A percentile compares a stretch with the other conserved stretches of the same genome.
Evolutionary conservation across 1,140 invertebrate genomes (phyloP).

Genomic region (Arion vulgaris): DNA sequence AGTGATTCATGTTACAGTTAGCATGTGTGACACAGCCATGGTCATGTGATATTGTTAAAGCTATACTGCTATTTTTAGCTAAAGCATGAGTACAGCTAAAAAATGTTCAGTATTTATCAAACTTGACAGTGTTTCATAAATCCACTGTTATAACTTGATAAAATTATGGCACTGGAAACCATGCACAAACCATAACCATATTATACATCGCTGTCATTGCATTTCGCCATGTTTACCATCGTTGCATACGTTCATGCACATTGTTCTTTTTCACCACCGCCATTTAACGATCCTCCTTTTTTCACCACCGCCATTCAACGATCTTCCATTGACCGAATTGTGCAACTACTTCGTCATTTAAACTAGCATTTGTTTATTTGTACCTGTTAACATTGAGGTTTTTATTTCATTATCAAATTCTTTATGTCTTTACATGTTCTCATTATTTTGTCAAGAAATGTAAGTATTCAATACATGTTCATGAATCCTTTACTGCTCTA

Average conservation of each 20-base stretch:
- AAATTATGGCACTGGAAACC: neutral
- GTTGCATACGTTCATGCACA: neutral
- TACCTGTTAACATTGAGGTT: neutral
- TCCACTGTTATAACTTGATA: too few relatives aligned
- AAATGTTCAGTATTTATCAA: too few relatives aligned
- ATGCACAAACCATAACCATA: neutral
- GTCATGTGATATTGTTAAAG: too few relatives aligned
- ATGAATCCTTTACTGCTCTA: too few relatives aligned
- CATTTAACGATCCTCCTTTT: neutral
- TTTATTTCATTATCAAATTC: neutral
- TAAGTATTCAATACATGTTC: too few relatives aligned
- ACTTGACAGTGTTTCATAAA: too few relatives aligned
- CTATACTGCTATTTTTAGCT: too few relatives aligned
- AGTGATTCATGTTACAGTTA: too few relatives aligned
- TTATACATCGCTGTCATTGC: neutral
- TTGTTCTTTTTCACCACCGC: neutral
- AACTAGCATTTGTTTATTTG: neutral
- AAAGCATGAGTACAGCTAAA: too few relatives aligned
- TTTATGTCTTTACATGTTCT: neutral
- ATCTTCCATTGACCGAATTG: slow-evolving; percentile 3
- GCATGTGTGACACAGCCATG: too few relatives aligned
- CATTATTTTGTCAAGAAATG: too few relatives aligned
- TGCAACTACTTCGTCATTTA: slow-evolving; percentile 10
- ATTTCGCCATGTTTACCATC: slow-evolving; percentile 3
- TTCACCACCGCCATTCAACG: neutral